phyloP scores from a whole-genome alignment of 2,888 invertebrate genomes.

The Trissolcus japonicus region DNA sequence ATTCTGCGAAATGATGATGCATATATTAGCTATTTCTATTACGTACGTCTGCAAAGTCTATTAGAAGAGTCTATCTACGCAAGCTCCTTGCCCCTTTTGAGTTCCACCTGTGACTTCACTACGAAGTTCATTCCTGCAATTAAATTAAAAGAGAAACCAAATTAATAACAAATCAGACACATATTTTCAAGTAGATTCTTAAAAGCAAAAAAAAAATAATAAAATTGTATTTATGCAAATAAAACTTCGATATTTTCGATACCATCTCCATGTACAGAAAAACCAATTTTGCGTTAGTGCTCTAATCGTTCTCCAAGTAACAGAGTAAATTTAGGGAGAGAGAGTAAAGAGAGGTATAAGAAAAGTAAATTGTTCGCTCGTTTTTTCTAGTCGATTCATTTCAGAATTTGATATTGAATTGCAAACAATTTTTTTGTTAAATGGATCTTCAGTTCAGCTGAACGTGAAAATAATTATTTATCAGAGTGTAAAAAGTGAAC shows the following conservation, averaged over 20 bases:
- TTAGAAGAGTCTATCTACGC: slow-evolving; percentile 73
- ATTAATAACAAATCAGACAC: background rate
- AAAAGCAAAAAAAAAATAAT: background rate
- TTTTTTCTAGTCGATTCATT: no score
- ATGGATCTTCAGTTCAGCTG: no score
- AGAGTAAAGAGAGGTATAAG: no score
- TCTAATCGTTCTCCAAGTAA: no score
- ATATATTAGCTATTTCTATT: slow-evolving; percentile 74
- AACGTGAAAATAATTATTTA: no score
- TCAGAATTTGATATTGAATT: no score
- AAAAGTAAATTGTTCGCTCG: no score
- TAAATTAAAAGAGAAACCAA: slow-evolving; percentile 14
- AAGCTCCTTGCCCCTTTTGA: slow-evolving; percentile 43
- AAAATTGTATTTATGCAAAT: slow-evolving; percentile 7
- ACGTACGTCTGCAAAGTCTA: slow-evolving; percentile 76
- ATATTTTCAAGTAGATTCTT: slow-evolving; percentile 1
- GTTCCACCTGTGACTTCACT: slow-evolving; percentile 39
- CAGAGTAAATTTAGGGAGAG: no score
- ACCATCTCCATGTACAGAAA: slow-evolving; percentile 12
- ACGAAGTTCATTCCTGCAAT: slow-evolving; percentile 41
- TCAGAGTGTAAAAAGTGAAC: no score
- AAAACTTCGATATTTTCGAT: slow-evolving; percentile 22
- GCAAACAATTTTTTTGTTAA: no score
- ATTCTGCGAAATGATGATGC: slow-evolving; percentile 62
- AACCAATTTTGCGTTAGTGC: background rate